These are phyloP conservation scores for Dicyrtoma fusca DNA, from an alignment of 2,888 invertebrate genomes.

Conservation along the genomic window DNA sequence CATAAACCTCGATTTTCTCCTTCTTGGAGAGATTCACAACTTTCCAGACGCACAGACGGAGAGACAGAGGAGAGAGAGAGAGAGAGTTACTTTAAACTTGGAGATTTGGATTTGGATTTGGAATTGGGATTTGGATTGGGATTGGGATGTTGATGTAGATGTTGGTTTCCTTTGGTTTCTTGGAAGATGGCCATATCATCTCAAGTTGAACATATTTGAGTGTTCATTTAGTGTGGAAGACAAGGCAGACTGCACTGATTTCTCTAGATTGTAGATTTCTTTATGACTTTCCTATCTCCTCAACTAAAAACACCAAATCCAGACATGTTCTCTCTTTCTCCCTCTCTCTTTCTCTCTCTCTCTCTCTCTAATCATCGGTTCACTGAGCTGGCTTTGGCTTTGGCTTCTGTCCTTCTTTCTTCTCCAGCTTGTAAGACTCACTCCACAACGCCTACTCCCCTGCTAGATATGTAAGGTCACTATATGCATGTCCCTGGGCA, in stretches of 20 bases:
- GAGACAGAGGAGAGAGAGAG: conserved; percentile 2
- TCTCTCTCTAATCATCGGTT: conserved; percentile 7
- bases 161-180: conserved; percentile 1
- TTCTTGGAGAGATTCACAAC: background rate
- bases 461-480: no score
- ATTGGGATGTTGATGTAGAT: no score
- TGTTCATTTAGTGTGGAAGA: conserved; percentile 22
- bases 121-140: background rate
- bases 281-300: conserved; percentile 21
- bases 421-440: background rate
- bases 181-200: conserved; percentile 31
- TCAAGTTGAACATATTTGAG: conserved; percentile 23
- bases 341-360: background rate
- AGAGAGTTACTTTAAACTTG: background rate
- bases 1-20: background rate
- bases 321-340: background rate
- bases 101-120: background rate
- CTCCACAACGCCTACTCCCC: no score
- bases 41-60: background rate
- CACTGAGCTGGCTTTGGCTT: conserved; percentile 21
- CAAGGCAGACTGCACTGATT: background rate
- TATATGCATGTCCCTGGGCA: background rate
- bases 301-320: background rate
- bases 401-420: conserved; percentile 8
- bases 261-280: conserved; percentile 17